Evolutionary conservation across 1,140 invertebrate species (phyloP), one percentile per base, ranked within the genome.

Genomic region (Drosophila jambulina): DNA sequence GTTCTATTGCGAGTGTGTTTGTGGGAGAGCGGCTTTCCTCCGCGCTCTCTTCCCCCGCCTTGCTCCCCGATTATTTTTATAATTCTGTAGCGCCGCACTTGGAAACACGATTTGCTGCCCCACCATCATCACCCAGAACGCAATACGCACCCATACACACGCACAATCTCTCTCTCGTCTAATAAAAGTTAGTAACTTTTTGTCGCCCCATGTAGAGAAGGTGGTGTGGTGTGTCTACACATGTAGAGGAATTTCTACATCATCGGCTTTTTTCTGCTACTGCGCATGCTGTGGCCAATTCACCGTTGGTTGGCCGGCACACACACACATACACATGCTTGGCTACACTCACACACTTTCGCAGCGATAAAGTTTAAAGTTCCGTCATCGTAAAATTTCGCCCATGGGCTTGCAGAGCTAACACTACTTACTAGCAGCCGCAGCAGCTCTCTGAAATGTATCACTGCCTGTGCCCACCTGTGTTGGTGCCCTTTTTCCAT

Each of bases 261-360:
- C 57, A 25, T 25, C 57, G 57, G 54, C 40, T 67, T 46, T 46
- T 56, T 70, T 49, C 19, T 43, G 75, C 75, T 84, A 80, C 80
- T 88, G 84, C 84, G 84, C 84, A 87, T 88, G 84, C 75, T 75
- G 74, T 63, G 67, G 79, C 57, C 67, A 72, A 72, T 59, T 49
- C 62, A 78, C 56, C 65, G 78, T 75, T 61, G 42, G 67, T 80
- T 75, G 83, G 77, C 84, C 84, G 84, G 84, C 87, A 70, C 81
- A 67, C 21, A 67, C 17, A 38, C 42, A 32, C 10, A 36, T 38
- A 13, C 25, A 48, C 25, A 0, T 5, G n/a, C 40, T n/a, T 42
- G 40, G 40, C 40, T 10, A 21, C 27, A 46, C 68, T 25, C 32
- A 25, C 25, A 54, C 68, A 48, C 51, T 38, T 36, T 27, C 32